These are phyloP conservation scores for Telmatherina bonti DNA, from an alignment of 2,797 vertebrate species.

Conservation along the genomic window DNA sequence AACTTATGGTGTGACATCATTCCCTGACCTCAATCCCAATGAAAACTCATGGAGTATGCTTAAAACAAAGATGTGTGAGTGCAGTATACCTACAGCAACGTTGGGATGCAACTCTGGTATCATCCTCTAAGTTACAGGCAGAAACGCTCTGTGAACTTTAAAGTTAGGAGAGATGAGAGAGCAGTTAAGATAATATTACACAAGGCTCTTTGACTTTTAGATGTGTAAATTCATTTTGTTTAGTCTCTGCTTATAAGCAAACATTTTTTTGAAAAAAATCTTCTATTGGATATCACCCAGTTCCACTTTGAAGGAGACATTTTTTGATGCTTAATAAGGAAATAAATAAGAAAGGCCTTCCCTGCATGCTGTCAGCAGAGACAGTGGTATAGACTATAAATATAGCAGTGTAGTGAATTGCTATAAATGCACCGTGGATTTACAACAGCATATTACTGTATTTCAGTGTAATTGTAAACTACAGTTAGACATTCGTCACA, in stretches of 20 bases:
- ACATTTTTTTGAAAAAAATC: background rate
- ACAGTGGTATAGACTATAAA: constrained; percentile 6
- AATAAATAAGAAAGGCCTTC: constrained; percentile 6
- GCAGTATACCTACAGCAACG: too few species aligned
- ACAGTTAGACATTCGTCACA: constrained; percentile 8
- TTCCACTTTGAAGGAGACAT: background rate
- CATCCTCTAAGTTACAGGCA: too few species aligned
- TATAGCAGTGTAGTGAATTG: background rate
- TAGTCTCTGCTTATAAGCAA: background rate
- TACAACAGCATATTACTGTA: background rate
- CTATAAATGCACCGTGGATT: constrained; percentile 4
- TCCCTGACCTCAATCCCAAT: too few species aligned
- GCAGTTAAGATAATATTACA: background rate
- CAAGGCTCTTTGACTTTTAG: background rate
- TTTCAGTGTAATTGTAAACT: constrained; percentile 4
- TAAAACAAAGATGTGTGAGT: too few species aligned
- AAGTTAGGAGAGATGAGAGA: too few species aligned
- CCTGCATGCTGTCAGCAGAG: background rate
- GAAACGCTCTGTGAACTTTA: too few species aligned
- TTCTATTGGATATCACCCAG: constrained; percentile 4
- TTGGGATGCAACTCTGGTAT: too few species aligned
- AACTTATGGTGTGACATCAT: too few species aligned
- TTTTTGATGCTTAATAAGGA: constrained; percentile 26
- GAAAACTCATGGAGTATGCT: too few species aligned
- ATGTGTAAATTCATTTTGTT: background rate